Base-by-base conservation (phyloP, 2,888 invertebrate genomes). In the Linnaemya tessellans region DNA sequence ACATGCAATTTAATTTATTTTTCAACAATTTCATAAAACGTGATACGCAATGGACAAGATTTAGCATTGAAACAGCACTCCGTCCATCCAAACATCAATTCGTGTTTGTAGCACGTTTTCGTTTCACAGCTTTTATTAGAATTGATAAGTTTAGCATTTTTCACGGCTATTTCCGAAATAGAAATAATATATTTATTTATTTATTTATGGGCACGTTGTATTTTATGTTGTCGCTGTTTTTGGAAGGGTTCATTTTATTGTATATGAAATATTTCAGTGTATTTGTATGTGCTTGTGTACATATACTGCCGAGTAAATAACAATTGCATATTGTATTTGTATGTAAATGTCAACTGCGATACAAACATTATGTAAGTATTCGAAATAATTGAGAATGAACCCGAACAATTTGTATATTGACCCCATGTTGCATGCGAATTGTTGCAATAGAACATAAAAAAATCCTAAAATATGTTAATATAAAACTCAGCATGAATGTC, bases 401-500 rank as follows among this genome's bases (percentile, higher is more conserved):
- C 41, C 49, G 38, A 67, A 67, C 38, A 78, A 73, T 77, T 78
- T 56, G 30, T 30, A 5, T 80, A 68, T 78, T 84, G 77, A 84
- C 84, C 84, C 77, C 86, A 65, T 60, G 65, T 73, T 77, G 43
- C 25, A 20, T 13, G 15, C 41, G 49, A 41, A 8, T 51, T 60
- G 65, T 38, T 60, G 18, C 8, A 9, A 18, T 30, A 20, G 11
- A 49, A 79, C 22, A 73, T 46, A 22, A 46, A 46, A 5, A 46
- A 18, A 25, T 30, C 15, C 9, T n/a, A 54, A 56, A 35, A 65
- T 46, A 30, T 49, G 3, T 46, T 30, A 11, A 67, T 41, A 46
- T 25, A 62, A 79, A 65, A 49, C 51, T 54, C 62, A 77, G 70
- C 80, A 80, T 80, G 80, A 86, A 80, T 77, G 80, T 67, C 80